Evolutionary conservation across 2,113 vertebrate genomes (phyloP).

Genomic region (Hippocampus mohnikei): DNA sequence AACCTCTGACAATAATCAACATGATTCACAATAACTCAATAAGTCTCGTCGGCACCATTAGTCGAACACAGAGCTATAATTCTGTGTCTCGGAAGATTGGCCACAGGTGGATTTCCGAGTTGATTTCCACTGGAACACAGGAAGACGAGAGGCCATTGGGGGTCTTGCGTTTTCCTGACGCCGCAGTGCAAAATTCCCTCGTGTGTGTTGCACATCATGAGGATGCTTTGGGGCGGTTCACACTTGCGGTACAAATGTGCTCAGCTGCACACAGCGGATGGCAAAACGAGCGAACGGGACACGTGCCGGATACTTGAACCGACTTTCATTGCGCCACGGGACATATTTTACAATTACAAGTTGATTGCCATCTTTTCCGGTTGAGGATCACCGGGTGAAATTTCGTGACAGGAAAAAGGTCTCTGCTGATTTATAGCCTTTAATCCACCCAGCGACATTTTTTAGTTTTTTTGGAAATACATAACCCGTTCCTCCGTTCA

Average conservation of each 20-base stretch:
- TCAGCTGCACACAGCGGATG: neutral
- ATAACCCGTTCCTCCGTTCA: constrained; percentile 2
- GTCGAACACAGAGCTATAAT: too few species aligned
- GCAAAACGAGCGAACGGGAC: neutral
- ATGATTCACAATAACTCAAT: constrained; percentile 18
- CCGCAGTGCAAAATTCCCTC: neutral
- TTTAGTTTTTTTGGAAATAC: neutral
- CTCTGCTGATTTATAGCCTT: neutral
- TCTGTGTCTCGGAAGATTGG: too few species aligned
- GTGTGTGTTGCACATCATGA: neutral
- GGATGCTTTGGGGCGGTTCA: neutral
- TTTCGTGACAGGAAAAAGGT: too few species aligned
- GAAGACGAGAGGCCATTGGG: neutral
- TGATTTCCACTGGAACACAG: neutral
- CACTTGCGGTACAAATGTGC: neutral
- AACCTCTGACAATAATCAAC: constrained; percentile 17
- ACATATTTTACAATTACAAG: too few species aligned
- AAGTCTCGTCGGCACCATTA: neutral
- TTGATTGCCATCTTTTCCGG: too few species aligned
- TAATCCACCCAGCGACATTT: neutral
- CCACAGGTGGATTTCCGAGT: neutral
- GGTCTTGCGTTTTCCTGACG: neutral
- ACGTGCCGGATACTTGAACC: neutral
- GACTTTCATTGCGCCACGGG: too few species aligned
- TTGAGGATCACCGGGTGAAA: too few species aligned